phyloP scores from a whole-genome alignment of 1,140 invertebrate species.

The Aleiodes sp. region DNA sequence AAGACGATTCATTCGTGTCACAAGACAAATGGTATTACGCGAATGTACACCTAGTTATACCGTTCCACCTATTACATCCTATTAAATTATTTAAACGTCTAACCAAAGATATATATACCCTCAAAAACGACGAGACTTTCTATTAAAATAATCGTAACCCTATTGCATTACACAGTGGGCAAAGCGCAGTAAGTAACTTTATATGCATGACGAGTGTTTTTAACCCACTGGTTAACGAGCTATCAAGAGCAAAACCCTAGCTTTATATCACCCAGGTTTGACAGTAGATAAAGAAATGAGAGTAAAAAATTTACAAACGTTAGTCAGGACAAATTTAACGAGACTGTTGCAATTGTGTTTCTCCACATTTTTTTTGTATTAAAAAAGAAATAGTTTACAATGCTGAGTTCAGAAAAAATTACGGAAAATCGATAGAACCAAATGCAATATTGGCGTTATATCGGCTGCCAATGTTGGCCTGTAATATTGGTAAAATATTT shows the following conservation, averaged over 20 bases:
- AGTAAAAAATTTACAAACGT: not conserved
- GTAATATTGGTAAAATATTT: too few species aligned
- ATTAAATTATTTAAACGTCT: conserved; percentile 47
- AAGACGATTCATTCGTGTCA: too few species aligned
- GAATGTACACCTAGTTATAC: not conserved
- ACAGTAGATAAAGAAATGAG: too few species aligned
- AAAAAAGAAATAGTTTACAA: too few species aligned
- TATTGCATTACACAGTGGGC: not conserved
- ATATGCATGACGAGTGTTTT: conserved; percentile 1
- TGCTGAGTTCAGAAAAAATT: too few species aligned
- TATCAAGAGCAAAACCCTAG: conserved; percentile 41
- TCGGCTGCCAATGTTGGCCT: too few species aligned
- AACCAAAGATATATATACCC: not conserved
- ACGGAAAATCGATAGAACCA: too few species aligned
- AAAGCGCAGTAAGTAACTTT: not conserved
- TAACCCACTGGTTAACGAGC: conserved; percentile 50
- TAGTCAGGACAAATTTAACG: conserved; percentile 28
- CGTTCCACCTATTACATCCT: conserved; percentile 42
- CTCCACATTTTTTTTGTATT: too few species aligned
- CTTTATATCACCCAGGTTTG: conserved; percentile 19
- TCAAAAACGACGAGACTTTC: conserved; percentile 39
- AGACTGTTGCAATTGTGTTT: not conserved
- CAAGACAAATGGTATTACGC: too few species aligned
- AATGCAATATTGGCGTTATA: too few species aligned
- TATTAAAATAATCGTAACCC: conserved; percentile 36